Evolutionary conservation across 1,140 invertebrate species (phyloP), one percentile per base, ranked within the genome.

Genomic region (Drosophila ogumai): DNA sequence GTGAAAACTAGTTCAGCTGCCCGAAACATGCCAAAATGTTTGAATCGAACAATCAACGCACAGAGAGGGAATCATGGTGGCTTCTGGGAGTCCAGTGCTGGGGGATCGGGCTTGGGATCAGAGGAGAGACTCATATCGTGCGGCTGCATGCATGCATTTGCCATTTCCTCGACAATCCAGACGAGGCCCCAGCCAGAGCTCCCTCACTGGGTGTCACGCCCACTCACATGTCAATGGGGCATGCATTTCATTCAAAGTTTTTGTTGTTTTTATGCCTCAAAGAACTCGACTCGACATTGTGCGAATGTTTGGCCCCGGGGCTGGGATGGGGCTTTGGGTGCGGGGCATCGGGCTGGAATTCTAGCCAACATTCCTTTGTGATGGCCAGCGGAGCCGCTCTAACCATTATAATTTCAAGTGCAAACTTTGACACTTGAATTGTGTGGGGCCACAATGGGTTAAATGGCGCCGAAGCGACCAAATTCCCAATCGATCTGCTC

Each of bases 21-120:
- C 82, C 67, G 58, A 65, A 81, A 85, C 78, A 86, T 86, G 82
- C 78, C 82, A 86, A 86, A 85, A 86, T 85, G 69, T 85, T 85
- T 86, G 82, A 87, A 82, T 86, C 65, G 69, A 64, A 87, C 66
- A 82, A 86, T 86, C 79, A 87, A 82, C 75, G 60, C 82, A 73
- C 46, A 49, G 64, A 41, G 34, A 41, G 32, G 34, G 73, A 65
- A 64, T 36, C 44, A 40, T 12, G 49, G 50, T 40, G 32, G 38
- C 6, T 36, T 43, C 52, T 43, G 36, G 52, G 22, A 17, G 13
- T 22, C 12, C 1, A 71, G 38, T 10, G 17, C 25, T n/a, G 25
- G 15, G 9, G 47, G 59, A 64, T 64, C 43, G 7, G 28, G 32
- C 6, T n/a, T 55, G 25, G 34, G 25, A 58, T 61, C 28, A 22